Evolutionary conservation across 1,140 invertebrate genomes (phyloP).

Genomic region (Bombus cullumanus): DNA sequence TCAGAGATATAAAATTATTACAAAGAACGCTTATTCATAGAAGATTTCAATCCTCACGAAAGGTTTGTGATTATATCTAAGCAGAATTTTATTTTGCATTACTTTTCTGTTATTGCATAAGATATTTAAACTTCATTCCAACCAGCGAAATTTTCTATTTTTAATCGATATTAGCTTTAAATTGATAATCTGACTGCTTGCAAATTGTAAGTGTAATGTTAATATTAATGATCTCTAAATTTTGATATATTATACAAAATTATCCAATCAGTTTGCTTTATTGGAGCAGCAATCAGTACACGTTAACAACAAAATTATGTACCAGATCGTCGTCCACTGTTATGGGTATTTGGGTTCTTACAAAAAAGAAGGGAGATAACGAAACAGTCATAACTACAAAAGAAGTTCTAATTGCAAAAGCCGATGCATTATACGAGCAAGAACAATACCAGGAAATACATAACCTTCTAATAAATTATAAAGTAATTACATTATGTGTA

Average conservation of each 20-base stretch:
- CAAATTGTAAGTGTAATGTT: not conserved
- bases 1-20: conserved; percentile 18
- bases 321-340: conserved; percentile 6
- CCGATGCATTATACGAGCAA: conserved; percentile 78
- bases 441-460: conserved; percentile 76
- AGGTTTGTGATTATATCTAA: conserved; percentile 24
- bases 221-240: not conserved
- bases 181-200: not conserved
- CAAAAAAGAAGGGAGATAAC: conserved; percentile 50
- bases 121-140: not conserved
- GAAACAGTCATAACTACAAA: conserved; percentile 67
- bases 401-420: conserved; percentile 76
- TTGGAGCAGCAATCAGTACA: not conserved
- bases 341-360: conserved; percentile 65
- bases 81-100: not conserved
- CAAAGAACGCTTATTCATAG: conserved; percentile 22
- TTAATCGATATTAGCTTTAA: not conserved
- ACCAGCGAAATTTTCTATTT: not conserved
- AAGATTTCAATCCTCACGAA: conserved; percentile 14
- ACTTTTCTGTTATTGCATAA: not conserved
- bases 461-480: conserved; percentile 73
- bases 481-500: conserved; percentile 65
- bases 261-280: not conserved
- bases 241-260: not conserved
- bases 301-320: not conserved